Evolutionary conservation across 2,113 vertebrate species (phyloP).

Genomic region (Anhinga anhinga): DNA sequence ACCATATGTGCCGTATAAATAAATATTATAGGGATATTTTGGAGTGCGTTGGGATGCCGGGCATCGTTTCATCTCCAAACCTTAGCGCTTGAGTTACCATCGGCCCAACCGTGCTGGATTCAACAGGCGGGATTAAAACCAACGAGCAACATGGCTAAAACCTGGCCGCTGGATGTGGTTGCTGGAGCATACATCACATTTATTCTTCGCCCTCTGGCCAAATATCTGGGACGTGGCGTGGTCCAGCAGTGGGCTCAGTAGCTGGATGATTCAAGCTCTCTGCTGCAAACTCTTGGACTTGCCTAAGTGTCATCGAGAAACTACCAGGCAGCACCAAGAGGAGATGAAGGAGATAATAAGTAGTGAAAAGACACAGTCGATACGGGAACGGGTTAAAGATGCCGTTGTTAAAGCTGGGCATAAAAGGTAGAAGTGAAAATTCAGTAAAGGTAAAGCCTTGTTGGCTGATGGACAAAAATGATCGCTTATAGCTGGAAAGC

Average conservation of each 20-base stretch:
- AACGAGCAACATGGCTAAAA: neutral
- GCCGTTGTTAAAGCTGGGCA: accelerated
- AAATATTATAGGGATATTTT: neutral
- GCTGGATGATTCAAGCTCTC: neutral
- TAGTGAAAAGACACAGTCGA: neutral
- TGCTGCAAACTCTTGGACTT: neutral
- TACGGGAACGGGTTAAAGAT: neutral
- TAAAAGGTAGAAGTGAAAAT: neutral
- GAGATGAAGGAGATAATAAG: neutral
- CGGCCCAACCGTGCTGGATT: neutral
- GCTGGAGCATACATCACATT: neutral
- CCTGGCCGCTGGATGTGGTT: neutral
- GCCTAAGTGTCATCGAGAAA: neutral
- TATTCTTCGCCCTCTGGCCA: neutral
- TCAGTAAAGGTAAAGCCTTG: neutral
- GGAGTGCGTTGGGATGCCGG: neutral
- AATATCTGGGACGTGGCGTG: accelerated
- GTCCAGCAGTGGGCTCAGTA: neutral
- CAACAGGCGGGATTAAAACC: neutral
- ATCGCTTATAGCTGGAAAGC: neutral
- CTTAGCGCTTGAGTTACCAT: neutral
- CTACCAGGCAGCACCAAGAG: neutral
- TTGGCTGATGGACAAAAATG: neutral
- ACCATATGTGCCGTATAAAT: neutral
- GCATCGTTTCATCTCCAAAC: neutral